Evolutionary conservation across 2,888 invertebrate species (phyloP), one percentile per base, ranked within the genome.

Genomic region (Metalampra italica): DNA sequence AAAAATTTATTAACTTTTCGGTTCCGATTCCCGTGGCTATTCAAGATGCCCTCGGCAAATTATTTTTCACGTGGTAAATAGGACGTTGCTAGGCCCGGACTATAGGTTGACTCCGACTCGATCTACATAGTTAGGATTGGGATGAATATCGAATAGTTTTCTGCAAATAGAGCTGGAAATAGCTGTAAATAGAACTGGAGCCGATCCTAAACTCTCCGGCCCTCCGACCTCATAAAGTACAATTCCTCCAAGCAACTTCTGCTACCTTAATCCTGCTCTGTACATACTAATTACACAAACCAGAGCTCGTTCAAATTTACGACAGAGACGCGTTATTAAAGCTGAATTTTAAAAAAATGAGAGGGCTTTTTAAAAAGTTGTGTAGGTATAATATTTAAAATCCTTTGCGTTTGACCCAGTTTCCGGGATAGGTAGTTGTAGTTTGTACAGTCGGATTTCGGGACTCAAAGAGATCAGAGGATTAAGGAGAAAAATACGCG

Each of bases 251-350:
- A 5, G 22, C n/a, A 36, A 8, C n/a, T 36, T 36, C 36, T 5
- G n/a, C 34, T 12, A 34, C 43, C 50, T 50, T 50, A 50, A 50
- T 47, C 46, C 47, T 15, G 11, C 32, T 36, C 41, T 15, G 50
- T 47, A 9, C 13, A 52, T 60, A 64, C 65, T 69, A 70, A 72
- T 74, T 72, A 72, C 52, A 54, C 22, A 22, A 22, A 53, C 55
- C 56, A 53, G 54, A 57, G 54, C 54, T 53, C 51, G 43, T 55
- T 56, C 53, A 57, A 66, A 71, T 74, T 73, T 75, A 74, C 65
- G 71, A 59, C 68, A 54, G 60, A 67, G 58, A 59, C 60, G 57
- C 57, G 61, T 63, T 65, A 68, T 74, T 72, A 67, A 64, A 63
- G 56, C 56, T 55, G 61, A 71, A 71, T 66, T 65, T n/a, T 62